phyloP scores from a whole-genome alignment of 2,888 invertebrate species.

The Mythimna pallens region DNA sequence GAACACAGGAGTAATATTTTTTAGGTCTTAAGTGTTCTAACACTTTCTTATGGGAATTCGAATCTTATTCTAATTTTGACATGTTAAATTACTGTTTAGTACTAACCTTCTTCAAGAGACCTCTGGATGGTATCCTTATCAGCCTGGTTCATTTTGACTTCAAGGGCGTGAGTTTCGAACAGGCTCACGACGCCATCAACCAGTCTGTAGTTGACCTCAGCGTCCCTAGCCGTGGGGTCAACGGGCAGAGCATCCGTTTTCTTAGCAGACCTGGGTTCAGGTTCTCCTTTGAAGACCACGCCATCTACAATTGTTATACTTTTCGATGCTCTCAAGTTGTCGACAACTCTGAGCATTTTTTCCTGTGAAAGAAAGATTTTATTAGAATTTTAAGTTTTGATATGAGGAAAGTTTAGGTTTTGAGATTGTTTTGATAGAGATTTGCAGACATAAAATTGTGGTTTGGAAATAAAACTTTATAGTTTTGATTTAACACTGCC shows the following conservation, averaged over 20 bases:
- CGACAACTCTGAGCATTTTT: constrained; percentile 93
- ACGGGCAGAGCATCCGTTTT: constrained; percentile 93
- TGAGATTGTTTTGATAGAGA: background rate
- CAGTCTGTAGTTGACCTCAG: constrained; percentile 93
- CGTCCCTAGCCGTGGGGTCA: constrained; percentile 94
- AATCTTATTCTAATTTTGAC: background rate
- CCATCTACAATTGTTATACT: constrained; percentile 92
- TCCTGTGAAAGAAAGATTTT: constrained; percentile 88
- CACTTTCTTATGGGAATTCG: background rate
- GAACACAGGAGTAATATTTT: background rate
- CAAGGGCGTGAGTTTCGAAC: constrained; percentile 94
- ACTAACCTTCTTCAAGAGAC: constrained; percentile 95
- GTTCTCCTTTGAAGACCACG: constrained; percentile 90
- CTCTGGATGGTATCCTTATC: constrained; percentile 94
- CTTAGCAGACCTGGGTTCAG: constrained; percentile 85
- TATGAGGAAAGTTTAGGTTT: too few relatives aligned
- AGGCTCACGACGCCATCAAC: constrained; percentile 94
- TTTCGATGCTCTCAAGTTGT: constrained; percentile 85
- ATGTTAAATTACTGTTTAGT: background rate
- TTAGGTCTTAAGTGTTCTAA: background rate
- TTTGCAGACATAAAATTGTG: background rate
- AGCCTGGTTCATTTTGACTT: constrained; percentile 94
- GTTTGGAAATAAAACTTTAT: background rate
- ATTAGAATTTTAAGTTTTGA: constrained; percentile 23
- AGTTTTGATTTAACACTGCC: background rate